phyloP scores from a whole-genome alignment of 2,888 invertebrate species.

The Copidosoma aretas region DNA sequence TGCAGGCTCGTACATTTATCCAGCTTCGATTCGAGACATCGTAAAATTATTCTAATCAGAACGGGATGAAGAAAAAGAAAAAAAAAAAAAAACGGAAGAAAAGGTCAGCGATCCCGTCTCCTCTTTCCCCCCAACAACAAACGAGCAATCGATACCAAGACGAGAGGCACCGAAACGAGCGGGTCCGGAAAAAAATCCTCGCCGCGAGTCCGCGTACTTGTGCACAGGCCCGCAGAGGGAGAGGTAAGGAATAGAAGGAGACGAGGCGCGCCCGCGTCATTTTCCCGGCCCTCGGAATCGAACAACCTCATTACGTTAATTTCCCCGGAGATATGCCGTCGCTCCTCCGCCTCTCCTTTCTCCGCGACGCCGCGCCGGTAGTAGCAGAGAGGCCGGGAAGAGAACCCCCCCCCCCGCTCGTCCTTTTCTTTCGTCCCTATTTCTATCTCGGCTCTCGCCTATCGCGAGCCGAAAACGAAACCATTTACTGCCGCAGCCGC shows the following conservation, averaged over 20 bases:
- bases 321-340: conserved; percentile 58
- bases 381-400: background rate
- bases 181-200: background rate
- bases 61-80: no score
- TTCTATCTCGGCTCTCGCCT: conserved; percentile 42
- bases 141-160: conserved; percentile 27
- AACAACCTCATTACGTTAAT: conserved; percentile 59
- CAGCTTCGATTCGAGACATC: no score
- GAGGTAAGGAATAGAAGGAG: background rate
- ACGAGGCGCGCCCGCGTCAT: conserved; percentile 9
- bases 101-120: background rate
- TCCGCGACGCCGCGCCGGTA: conserved; percentile 24
- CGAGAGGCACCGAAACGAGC: background rate
- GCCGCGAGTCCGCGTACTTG: background rate
- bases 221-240: background rate
- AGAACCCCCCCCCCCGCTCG: conserved; percentile 28
- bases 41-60: no score
- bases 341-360: no score
- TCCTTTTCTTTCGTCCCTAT: conserved; percentile 34
- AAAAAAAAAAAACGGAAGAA: no score
- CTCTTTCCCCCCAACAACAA: conserved; percentile 11
- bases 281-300: conserved; percentile 47
- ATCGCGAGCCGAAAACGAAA: conserved; percentile 54
- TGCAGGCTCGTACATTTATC: no score
- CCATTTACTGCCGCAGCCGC: conserved; percentile 56